These are phyloP conservation scores for Stigmatopora argus DNA, from an alignment of 2,113 vertebrate species.

Conservation along the genomic window DNA sequence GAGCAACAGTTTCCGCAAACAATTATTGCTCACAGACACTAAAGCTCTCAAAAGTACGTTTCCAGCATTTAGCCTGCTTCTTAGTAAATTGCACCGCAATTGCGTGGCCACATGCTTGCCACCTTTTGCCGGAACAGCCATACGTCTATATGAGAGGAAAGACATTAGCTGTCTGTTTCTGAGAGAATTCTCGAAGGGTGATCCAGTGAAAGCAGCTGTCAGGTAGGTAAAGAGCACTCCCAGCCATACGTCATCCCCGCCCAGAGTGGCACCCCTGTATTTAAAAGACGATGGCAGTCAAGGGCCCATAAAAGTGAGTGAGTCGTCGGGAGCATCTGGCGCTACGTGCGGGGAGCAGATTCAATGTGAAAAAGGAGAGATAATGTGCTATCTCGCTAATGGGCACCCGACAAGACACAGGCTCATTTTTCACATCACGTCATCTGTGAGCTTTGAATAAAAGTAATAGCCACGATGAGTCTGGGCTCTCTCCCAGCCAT, in stretches of 20 bases:
- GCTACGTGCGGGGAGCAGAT: conserved; percentile 76
- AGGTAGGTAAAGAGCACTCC: conserved; percentile 58
- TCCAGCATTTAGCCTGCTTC: conserved; percentile 39
- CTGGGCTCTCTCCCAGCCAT: conserved; percentile 89
- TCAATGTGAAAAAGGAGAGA: conserved; percentile 90
- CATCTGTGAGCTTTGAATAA: conserved; percentile 96
- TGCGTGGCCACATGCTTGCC: conserved; percentile 37
- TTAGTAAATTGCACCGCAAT: conserved; percentile 49
- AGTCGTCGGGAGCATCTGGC: conserved; percentile 78
- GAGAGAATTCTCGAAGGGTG: conserved; percentile 43
- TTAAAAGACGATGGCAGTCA: conserved; percentile 70
- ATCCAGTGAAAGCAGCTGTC: conserved; percentile 64
- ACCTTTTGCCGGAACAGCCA: conserved; percentile 47
- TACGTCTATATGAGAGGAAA: conserved; percentile 45
- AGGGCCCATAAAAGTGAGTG: conserved; percentile 77
- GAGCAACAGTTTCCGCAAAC: not conserved
- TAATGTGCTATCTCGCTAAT: conserved; percentile 98
- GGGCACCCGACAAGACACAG: conserved; percentile 95
- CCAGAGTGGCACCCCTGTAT: conserved; percentile 56
- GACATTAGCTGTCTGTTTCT: conserved; percentile 66
- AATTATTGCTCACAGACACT: not conserved
- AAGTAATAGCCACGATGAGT: conserved; percentile 92
- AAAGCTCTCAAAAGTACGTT: conserved; percentile 8
- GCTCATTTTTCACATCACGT: conserved; percentile 99
- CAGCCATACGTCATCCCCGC: conserved; percentile 62